Evolutionary conservation across 1,140 invertebrate species (phyloP).

Genomic region (Euura lappo): DNA sequence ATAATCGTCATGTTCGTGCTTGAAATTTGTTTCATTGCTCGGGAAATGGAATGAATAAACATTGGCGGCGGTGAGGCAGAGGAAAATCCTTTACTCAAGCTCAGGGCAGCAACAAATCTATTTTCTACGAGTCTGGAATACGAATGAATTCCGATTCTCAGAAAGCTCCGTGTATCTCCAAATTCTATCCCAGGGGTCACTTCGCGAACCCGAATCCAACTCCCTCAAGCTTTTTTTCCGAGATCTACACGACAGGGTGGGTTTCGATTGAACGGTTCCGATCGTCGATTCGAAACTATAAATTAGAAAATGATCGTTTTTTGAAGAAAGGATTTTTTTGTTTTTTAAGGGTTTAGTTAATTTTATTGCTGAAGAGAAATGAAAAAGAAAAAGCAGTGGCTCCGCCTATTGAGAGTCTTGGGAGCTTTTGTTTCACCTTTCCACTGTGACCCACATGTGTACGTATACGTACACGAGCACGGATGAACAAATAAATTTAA

Average conservation of each 20-base stretch:
- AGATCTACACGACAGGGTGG: not conserved
- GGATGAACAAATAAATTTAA: slow-evolving; percentile 45
- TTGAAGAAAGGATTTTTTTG: too few species aligned
- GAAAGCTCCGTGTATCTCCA: not conserved
- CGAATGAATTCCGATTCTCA: slow-evolving; percentile 18
- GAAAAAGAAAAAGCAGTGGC: too few species aligned
- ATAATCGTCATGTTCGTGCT: too few species aligned
- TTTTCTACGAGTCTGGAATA: slow-evolving; percentile 48
- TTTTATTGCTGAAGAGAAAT: too few species aligned
- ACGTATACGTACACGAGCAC: slow-evolving; percentile 9
- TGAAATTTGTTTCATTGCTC: not conserved
- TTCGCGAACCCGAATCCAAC: not conserved
- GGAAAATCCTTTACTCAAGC: slow-evolving; percentile 11
- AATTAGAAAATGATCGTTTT: too few species aligned
- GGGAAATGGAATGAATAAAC: slow-evolving; percentile 48
- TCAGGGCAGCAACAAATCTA: slow-evolving; percentile 50
- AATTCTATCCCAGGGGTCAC: not conserved
- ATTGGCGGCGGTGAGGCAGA: slow-evolving; percentile 20
- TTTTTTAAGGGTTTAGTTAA: too few species aligned
- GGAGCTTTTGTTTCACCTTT: too few species aligned
- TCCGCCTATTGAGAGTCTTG: too few species aligned
- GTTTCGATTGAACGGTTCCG: not conserved
- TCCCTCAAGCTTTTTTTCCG: not conserved
- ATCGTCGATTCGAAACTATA: too few species aligned
- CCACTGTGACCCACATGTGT: too few species aligned